Percentiles rank a stretch among this genome's conserved stretches.
Evolutionary conservation across 2,797 vertebrate genomes (phyloP).

Genomic region (Trachurus trachurus): DNA sequence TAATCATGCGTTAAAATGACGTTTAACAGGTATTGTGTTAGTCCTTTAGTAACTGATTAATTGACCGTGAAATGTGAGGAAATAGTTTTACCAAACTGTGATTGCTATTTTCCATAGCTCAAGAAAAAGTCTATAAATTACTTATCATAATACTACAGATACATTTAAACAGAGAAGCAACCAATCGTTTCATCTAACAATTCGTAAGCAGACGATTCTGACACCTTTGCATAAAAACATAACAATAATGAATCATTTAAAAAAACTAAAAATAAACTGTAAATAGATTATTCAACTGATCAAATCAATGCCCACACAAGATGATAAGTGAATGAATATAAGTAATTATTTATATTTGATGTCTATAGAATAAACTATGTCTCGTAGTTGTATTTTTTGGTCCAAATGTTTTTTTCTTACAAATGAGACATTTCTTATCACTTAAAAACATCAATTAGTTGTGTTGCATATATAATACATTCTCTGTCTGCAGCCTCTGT

Average conservation of each 20-base stretch:
- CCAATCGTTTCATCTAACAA: neutral
- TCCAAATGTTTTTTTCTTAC: too few relatives aligned
- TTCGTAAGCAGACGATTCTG: neutral
- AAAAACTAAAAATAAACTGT: too few relatives aligned
- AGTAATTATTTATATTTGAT: too few relatives aligned
- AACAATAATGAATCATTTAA: neutral
- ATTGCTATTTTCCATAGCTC: neutral
- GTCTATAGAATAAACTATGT: too few relatives aligned
- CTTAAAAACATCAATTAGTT: too few relatives aligned
- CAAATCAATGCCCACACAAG: too few relatives aligned
- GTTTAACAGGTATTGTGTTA: neutral
- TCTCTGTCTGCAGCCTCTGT: neutral
- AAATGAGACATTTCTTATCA: too few relatives aligned
- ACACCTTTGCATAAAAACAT: neutral
- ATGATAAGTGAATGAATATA: too few relatives aligned
- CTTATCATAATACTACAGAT: neutral
- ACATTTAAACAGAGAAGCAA: neutral
- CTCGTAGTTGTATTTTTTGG: too few relatives aligned
- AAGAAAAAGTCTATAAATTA: constrained; percentile 1
- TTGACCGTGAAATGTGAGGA: neutral
- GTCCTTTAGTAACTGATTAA: neutral
- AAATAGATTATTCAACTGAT: too few relatives aligned
- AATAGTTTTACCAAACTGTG: neutral
- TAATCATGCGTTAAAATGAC: neutral
- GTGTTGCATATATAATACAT: too few relatives aligned